These are phyloP conservation scores for Pristionchus entomophagus DNA, from an alignment of 2,888 invertebrate species.

Conservation along the genomic window DNA sequence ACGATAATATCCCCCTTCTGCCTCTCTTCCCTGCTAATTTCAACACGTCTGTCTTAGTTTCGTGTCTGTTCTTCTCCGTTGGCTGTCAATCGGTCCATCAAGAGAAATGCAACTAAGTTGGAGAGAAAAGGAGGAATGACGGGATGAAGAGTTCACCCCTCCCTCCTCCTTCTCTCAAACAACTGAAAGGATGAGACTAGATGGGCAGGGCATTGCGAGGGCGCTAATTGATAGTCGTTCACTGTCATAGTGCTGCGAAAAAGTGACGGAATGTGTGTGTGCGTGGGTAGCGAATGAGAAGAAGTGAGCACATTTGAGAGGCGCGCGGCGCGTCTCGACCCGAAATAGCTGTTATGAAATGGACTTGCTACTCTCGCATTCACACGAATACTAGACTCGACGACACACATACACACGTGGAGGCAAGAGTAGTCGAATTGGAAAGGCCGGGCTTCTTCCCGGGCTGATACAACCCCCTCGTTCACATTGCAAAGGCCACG, in stretches of 20 bases:
- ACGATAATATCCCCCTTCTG: not conserved
- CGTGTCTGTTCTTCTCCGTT: not conserved
- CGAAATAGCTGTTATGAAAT: constrained; percentile 39
- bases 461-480: too few relatives aligned
- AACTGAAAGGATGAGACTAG: not conserved
- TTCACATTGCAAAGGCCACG: not conserved
- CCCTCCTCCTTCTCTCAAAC: not conserved
- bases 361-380: constrained; percentile 20
- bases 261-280: constrained; percentile 21
- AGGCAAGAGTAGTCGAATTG: not conserved
- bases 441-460: not conserved
- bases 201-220: not conserved
- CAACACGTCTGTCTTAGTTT: constrained; percentile 39
- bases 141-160: constrained; percentile 8
- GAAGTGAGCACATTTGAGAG: not conserved
- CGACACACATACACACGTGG: constrained; percentile 27
- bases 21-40: constrained; percentile 1
- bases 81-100: constrained; percentile 42
- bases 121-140: constrained; percentile 25
- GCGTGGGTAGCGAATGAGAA: not conserved
- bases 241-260: not conserved
- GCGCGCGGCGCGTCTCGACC: not conserved
- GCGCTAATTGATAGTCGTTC: constrained; percentile 18
- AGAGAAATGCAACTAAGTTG: constrained; percentile 37
- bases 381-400: not conserved